phyloP scores from a whole-genome alignment of 2,797 vertebrate genomes.

The Etheostoma nigrum region DNA sequence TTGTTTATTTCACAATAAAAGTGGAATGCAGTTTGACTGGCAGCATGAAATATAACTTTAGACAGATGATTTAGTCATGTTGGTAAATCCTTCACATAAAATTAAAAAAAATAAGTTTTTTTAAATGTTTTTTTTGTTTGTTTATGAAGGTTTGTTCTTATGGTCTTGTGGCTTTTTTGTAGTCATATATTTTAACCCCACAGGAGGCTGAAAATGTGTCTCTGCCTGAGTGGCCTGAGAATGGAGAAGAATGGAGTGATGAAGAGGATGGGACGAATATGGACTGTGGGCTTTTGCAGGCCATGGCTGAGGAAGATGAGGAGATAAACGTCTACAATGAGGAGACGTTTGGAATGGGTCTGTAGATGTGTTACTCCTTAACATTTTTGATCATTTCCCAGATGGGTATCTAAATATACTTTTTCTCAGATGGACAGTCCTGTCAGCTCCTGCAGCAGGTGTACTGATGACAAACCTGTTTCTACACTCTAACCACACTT shows the following conservation, averaged over 20 bases:
- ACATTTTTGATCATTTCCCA: no score
- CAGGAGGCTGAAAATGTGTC: conserved; percentile 56
- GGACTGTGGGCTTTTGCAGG: conserved; percentile 84
- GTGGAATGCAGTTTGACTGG: conserved; percentile 33
- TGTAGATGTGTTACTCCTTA: conserved; percentile 10
- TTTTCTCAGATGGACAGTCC: background rate
- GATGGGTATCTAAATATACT: background rate
- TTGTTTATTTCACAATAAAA: conserved; percentile 37
- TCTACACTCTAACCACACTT: no score
- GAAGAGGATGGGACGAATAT: conserved; percentile 63
- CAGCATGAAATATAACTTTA: conserved; percentile 31
- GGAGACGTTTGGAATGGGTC: conserved; percentile 91
- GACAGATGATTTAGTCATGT: conserved; percentile 37
- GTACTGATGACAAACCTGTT: background rate
- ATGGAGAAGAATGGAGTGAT: conserved; percentile 83
- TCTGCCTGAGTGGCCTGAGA: conserved; percentile 79
- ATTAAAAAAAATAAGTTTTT: no score
- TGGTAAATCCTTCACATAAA: conserved; percentile 51
- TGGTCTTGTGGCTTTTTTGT: background rate
- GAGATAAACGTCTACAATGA: conserved; percentile 89
- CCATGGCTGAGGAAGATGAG: conserved; percentile 89
- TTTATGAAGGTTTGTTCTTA: background rate
- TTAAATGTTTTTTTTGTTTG: no score
- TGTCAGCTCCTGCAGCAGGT: background rate
- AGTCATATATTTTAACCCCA: background rate